These are phyloP conservation scores for Vombatus ursinus DNA, from an alignment of 2,113 vertebrate species.

Conservation along the genomic window DNA sequence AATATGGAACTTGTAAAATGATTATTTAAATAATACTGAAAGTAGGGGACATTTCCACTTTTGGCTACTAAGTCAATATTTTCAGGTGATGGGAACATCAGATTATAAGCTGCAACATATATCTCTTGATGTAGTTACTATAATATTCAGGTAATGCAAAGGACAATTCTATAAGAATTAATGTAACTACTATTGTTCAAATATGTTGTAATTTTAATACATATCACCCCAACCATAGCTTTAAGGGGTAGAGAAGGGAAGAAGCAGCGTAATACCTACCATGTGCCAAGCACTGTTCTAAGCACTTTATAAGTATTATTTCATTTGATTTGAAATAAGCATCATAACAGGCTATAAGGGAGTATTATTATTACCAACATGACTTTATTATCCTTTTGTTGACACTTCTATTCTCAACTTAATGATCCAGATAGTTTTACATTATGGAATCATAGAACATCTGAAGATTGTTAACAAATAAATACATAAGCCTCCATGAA, in stretches of 20 bases:
- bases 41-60: not conserved
- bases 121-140: not conserved
- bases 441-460: not conserved
- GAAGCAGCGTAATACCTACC: not conserved
- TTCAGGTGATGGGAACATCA: not conserved
- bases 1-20: not conserved
- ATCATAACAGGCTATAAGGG: not conserved
- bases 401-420: not conserved
- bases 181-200: not conserved
- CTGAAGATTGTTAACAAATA: not conserved
- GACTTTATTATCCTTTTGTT: not conserved
- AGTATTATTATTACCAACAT: not conserved
- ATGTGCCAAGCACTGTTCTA: not conserved
- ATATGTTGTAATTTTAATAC: not conserved
- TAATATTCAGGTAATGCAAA: not conserved
- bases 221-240: not conserved
- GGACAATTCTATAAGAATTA: not conserved
- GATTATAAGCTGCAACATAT: not conserved
- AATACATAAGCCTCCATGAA: not conserved
- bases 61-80: not conserved
- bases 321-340: not conserved
- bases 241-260: not conserved
- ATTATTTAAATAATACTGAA: not conserved
- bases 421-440: not conserved
- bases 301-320: not conserved